Evolutionary conservation across 2,113 vertebrate genomes (phyloP).

Genomic region (Patagioenas fasciata): DNA sequence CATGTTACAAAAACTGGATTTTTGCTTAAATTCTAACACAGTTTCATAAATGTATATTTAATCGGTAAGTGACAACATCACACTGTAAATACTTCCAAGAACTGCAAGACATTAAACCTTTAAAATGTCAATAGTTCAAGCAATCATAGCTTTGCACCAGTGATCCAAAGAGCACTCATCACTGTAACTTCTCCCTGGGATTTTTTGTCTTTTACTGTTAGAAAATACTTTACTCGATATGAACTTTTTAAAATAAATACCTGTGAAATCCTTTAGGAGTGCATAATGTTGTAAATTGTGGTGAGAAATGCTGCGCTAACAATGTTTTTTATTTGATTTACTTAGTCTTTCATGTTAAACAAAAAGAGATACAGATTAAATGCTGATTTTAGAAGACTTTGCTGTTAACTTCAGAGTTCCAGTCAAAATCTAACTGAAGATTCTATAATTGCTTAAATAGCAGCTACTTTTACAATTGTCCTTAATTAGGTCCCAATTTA

Average conservation of each 20-base stretch:
- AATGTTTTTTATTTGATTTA: neutral
- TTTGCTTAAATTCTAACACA: neutral
- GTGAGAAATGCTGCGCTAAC: neutral
- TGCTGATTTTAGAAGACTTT: neutral
- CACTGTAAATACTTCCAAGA: neutral
- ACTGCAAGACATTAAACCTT: neutral
- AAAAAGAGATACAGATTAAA: neutral
- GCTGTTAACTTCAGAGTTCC: constrained; percentile 2
- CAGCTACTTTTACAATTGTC: constrained; percentile 57
- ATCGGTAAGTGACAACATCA: neutral
- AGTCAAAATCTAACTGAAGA: constrained; percentile 32
- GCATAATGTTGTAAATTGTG: neutral
- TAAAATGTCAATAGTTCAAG: neutral
- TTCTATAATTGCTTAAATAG: constrained; percentile 44
- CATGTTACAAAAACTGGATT: neutral
- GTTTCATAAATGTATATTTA: neutral
- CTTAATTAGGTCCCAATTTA: constrained; percentile 65
- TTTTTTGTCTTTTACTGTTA: neutral
- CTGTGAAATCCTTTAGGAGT: neutral
- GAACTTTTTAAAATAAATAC: neutral
- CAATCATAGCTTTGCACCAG: neutral
- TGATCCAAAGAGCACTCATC: neutral
- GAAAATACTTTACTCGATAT: neutral
- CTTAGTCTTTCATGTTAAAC: neutral
- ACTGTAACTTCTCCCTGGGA: neutral